phyloP scores from a whole-genome alignment of 2,113 vertebrate genomes.

The Tachysurus fulvidraco region DNA sequence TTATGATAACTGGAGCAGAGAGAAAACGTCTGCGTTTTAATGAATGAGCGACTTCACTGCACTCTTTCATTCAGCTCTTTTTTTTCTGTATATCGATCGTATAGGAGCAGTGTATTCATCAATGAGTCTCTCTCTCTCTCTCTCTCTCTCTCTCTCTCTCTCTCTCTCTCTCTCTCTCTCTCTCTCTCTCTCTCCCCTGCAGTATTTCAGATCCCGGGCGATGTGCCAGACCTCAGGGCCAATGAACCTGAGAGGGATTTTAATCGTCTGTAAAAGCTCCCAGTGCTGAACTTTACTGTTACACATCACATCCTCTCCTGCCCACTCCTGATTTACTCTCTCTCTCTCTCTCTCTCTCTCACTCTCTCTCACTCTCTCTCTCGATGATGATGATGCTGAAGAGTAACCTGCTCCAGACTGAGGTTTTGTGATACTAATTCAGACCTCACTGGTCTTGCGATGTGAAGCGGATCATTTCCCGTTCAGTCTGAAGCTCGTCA shows the following conservation, averaged over 20 bases:
- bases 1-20: no score
- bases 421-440: not conserved
- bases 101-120: constrained; percentile 58
- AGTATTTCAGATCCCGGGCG: constrained; percentile 34
- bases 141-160: not conserved
- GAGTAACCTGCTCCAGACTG: not conserved
- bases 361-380: not conserved
- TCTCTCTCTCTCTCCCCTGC: constrained; percentile 41
- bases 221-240: constrained; percentile 13
- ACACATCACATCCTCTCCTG: constrained; percentile 2
- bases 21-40: not conserved
- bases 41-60: constrained; percentile 1
- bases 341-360: not conserved
- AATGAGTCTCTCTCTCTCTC: constrained; percentile 1
- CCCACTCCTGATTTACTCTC: constrained; percentile 2
- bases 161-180: not conserved
- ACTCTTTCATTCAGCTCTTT: constrained; percentile 42
- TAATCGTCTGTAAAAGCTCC: constrained; percentile 5
- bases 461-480: no score
- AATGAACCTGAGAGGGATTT: constrained; percentile 38
- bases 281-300: constrained; percentile 4
- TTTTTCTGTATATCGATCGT: constrained; percentile 48
- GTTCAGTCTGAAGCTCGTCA: no score
- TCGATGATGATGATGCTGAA: not conserved
- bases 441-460: not conserved